Conservation (phyloP, 53 echinoderm and acorn worm genomes). For the Mesocentrotus franciscanus region DNA sequence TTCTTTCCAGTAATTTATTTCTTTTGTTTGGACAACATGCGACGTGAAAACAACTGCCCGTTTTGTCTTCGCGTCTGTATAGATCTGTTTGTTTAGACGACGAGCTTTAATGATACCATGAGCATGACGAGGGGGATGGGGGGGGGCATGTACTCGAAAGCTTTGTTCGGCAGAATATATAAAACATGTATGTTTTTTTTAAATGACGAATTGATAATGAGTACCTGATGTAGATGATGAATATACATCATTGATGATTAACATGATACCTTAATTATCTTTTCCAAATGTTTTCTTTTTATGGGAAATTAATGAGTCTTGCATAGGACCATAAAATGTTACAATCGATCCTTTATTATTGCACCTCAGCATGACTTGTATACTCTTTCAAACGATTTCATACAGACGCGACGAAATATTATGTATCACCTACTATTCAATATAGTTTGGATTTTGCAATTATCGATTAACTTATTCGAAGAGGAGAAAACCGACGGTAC, state of each 20-base stretch:
- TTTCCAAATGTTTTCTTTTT: background rate
- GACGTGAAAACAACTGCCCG: background rate
- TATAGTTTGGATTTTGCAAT: too few relatives aligned
- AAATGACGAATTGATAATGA: background rate
- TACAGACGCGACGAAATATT: background rate
- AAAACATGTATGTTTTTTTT: background rate
- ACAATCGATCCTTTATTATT: background rate
- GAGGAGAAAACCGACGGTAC: too few relatives aligned
- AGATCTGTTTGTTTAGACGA: constrained; percentile 46
- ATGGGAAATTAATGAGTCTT: background rate
- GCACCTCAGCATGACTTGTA: background rate
- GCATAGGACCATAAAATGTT: background rate
- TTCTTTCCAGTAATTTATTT: constrained; percentile 48
- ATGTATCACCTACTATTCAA: background rate
- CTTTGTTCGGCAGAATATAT: constrained; percentile 18
- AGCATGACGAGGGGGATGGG: too few relatives aligned
- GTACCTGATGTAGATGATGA: background rate
- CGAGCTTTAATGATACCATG: constrained; percentile 21
- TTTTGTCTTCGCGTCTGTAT: constrained; percentile 37
- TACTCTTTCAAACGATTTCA: background rate
- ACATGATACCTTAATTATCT: background rate
- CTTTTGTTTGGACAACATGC: constrained; percentile 29
- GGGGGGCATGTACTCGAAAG: background rate
- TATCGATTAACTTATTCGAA: too few relatives aligned
- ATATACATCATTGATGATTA: background rate